A percentile compares a stretch with the other conserved stretches of the same genome.
These are phyloP conservation scores for Stegostoma tigrinum DNA, from an alignment of 2,113 vertebrate species.

Conservation along the genomic window DNA sequence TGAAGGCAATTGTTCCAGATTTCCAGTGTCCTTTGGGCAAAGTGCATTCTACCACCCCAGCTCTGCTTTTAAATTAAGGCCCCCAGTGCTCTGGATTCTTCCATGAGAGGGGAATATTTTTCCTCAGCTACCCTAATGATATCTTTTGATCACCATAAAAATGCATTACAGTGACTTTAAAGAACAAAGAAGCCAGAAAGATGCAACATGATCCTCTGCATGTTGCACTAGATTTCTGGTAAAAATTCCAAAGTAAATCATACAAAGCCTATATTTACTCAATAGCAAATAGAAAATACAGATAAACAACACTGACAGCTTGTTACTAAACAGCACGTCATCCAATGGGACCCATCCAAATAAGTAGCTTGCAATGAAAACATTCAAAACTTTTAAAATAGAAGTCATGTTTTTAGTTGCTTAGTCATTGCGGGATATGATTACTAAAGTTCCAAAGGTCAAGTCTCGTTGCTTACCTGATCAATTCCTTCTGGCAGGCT, in stretches of 20 bases:
- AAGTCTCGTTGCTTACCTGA: slow-evolving; percentile 62
- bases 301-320: background rate
- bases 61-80: background rate
- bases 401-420: background rate
- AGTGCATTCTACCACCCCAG: background rate
- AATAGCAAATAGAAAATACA: background rate
- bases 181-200: background rate
- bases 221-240: background rate
- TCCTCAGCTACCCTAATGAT: background rate
- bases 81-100: background rate
- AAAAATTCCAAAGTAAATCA: background rate
- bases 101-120: background rate
- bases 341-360: background rate
- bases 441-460: background rate
- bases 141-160: background rate
- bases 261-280: background rate
- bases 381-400: background rate
- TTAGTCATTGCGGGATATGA: background rate
- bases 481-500: slow-evolving; percentile 90
- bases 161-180: background rate
- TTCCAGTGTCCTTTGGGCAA: background rate
- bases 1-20: background rate
- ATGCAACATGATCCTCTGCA: background rate
- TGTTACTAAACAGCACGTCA: background rate
- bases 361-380: background rate